Percentiles rank a stretch among this genome's conserved stretches.
Evolutionary conservation across 2,113 vertebrate species (phyloP).

Genomic region (Aldabrachelys gigantea): DNA sequence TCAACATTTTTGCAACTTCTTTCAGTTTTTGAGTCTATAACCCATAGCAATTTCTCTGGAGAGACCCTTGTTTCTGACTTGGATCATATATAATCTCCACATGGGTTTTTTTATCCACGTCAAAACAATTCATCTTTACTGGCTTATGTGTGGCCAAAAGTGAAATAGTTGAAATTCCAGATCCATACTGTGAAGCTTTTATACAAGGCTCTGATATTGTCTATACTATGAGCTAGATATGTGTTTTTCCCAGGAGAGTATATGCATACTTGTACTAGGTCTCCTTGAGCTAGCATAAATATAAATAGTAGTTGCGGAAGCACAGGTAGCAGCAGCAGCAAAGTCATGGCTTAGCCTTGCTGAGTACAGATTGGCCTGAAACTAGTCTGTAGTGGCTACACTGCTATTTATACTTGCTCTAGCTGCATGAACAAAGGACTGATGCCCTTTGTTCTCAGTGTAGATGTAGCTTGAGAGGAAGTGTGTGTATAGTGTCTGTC

Average conservation of each 20-base stretch:
- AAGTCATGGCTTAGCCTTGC: too few relatives aligned
- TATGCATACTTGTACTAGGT: background rate
- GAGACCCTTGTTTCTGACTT: background rate
- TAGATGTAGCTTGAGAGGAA: too few relatives aligned
- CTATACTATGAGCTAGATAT: background rate
- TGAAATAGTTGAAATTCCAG: background rate
- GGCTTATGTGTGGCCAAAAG: constrained; percentile 5
- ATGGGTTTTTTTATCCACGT: background rate
- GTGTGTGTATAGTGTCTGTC: too few relatives aligned
- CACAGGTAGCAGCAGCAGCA: too few relatives aligned
- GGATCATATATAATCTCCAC: background rate
- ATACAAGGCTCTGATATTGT: background rate
- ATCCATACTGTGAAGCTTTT: background rate
- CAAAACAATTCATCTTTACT: background rate
- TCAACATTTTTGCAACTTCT: background rate
- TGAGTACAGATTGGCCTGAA: too few relatives aligned
- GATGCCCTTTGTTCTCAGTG: too few relatives aligned
- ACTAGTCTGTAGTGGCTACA: too few relatives aligned
- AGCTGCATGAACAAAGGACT: too few relatives aligned
- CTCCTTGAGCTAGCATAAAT: background rate
- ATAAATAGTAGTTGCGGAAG: background rate
- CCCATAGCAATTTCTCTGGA: background rate
- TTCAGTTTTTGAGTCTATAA: background rate
- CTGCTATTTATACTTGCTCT: too few relatives aligned
- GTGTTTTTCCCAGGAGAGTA: background rate